Conservation (phyloP, 2,113 vertebrate species). For the Dasyornis broadbenti region DNA sequence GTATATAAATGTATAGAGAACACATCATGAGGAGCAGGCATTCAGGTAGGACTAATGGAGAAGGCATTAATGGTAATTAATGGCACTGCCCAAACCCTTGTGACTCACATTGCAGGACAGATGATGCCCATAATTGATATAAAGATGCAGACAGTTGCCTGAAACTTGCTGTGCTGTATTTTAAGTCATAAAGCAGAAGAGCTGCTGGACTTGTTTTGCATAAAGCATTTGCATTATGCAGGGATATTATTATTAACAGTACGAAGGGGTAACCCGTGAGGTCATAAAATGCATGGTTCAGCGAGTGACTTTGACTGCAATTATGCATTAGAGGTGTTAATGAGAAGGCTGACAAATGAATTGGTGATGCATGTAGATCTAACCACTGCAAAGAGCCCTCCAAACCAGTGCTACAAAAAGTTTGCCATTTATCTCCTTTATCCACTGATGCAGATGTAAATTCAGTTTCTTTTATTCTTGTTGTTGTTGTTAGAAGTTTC, state of each 20-base stretch:
- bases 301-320: conserved; percentile 14
- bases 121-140: not conserved
- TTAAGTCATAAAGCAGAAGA: not conserved
- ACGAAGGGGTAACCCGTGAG: not conserved
- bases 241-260: not conserved
- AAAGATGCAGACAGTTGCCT: not conserved
- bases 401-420: not conserved
- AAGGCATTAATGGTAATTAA: not conserved
- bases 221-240: not conserved
- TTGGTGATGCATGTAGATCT: not conserved
- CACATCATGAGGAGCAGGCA: not conserved
- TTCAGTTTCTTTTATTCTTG: not conserved
- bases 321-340: conserved; percentile 5
- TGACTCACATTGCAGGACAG: not conserved
- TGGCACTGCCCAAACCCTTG: not conserved
- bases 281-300: conserved; percentile 18
- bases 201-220: not conserved
- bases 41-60: not conserved
- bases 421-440: not conserved
- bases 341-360: not conserved
- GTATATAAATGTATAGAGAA: not conserved
- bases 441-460: not conserved
- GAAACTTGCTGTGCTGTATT: not conserved
- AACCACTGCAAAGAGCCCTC: not conserved
- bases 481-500: not conserved